These are phyloP conservation scores for Archilochus colubris DNA, from an alignment of 2,113 vertebrate species.

Conservation along the genomic window DNA sequence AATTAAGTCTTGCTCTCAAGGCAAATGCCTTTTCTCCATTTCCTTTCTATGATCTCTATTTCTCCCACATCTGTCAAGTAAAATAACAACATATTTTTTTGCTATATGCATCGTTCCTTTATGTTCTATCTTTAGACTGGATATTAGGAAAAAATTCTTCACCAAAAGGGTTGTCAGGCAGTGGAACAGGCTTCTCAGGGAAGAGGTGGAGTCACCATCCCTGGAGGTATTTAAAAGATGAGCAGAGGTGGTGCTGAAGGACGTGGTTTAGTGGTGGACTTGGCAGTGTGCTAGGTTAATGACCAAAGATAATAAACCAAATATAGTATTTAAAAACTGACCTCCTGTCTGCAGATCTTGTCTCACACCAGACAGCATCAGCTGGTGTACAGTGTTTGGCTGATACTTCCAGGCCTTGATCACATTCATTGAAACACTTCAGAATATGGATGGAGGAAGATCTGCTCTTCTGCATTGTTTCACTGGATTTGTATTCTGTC, in stretches of 20 bases:
- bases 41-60: background rate
- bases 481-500: background rate
- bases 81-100: background rate
- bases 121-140: background rate
- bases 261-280: too few relatives aligned
- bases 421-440: background rate
- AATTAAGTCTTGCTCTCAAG: background rate
- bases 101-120: background rate
- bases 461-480: background rate
- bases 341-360: background rate
- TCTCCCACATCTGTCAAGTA: background rate
- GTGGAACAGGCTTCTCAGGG: too few relatives aligned
- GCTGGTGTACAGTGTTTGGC: rapidly evolving
- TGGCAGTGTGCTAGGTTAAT: too few relatives aligned
- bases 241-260: too few relatives aligned
- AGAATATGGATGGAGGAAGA: background rate
- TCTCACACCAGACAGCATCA: background rate
- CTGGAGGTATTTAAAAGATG: too few relatives aligned
- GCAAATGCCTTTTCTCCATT: background rate
- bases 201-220: too few relatives aligned
- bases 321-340: background rate
- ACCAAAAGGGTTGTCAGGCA: too few relatives aligned
- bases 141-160: too few relatives aligned
- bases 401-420: background rate
- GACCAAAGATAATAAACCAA: background rate